phyloP scores from a whole-genome alignment of 2,888 invertebrate species.

The Nephrocerus scutellatus region DNA sequence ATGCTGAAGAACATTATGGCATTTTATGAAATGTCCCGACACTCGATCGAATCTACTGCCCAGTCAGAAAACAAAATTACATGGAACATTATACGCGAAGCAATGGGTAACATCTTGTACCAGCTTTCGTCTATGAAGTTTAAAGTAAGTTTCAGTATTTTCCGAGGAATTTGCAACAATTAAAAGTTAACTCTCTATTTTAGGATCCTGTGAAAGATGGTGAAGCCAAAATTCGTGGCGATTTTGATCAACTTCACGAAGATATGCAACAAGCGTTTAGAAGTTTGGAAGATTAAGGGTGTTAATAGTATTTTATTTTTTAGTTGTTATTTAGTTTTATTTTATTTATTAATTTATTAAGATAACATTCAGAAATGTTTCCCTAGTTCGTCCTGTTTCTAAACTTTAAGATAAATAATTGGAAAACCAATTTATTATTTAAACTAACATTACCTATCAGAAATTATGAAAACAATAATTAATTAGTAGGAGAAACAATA shows the following conservation, averaged over 20 bases:
- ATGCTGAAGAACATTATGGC: slow-evolving; percentile 97
- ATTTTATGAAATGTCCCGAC: slow-evolving; percentile 95
- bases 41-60: slow-evolving; percentile 94
- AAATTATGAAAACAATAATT: too few species aligned
- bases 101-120: slow-evolving; percentile 91
- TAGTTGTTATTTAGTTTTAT: not conserved
- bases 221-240: slow-evolving; percentile 90
- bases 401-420: too few species aligned
- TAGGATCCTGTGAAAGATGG: slow-evolving; percentile 97
- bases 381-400: not conserved
- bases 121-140: slow-evolving; percentile 98
- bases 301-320: not conserved
- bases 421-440: too few species aligned
- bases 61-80: slow-evolving; percentile 98
- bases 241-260: slow-evolving; percentile 93
- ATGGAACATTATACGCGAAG: slow-evolving; percentile 92
- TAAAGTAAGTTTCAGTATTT: slow-evolving; percentile 59
- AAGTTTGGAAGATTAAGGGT: slow-evolving; percentile 85
- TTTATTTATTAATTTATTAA: not conserved
- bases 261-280: slow-evolving; percentile 95
- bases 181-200: slow-evolving; percentile 20
- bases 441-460: too few species aligned
- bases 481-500: too few species aligned
- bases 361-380: not conserved
- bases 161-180: not conserved